These are phyloP conservation scores for Macrotrachela quadricornifera DNA, from an alignment of 1,140 invertebrate species.

Conservation along the genomic window DNA sequence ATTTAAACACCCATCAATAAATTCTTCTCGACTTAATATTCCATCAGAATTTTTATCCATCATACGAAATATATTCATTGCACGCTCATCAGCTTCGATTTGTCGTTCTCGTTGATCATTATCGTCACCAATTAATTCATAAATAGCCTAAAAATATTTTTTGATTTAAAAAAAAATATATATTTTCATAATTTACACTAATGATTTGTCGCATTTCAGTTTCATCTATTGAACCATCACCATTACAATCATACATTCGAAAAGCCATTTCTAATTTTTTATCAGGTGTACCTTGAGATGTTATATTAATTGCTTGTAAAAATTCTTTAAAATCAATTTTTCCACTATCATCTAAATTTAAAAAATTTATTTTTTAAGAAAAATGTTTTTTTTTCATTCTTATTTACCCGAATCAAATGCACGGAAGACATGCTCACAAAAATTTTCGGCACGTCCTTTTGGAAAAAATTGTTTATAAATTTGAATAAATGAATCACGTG, in stretches of 20 bases:
- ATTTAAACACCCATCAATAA: slow-evolving; percentile 9
- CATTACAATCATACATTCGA: neutral
- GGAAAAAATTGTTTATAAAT: slow-evolving; percentile 87
- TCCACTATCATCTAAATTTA: slow-evolving; percentile 34
- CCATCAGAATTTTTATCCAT: slow-evolving; percentile 8
- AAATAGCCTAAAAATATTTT: slow-evolving; percentile 9
- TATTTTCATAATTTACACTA: neutral
- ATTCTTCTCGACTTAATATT: slow-evolving; percentile 4
- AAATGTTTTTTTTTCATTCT: neutral
- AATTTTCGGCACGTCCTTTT: slow-evolving; percentile 86
- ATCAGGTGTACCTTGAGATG: neutral
- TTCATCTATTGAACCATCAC: neutral
- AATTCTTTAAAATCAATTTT: neutral
- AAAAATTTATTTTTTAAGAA: neutral
- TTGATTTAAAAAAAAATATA: neutral
- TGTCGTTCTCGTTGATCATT: neutral
- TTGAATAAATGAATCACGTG: slow-evolving; percentile 90
- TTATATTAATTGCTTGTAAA: neutral
- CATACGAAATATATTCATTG: slow-evolving; percentile 30
- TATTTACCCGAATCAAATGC: slow-evolving; percentile 77
- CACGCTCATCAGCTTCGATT: neutral
- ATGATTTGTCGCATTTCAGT: neutral
- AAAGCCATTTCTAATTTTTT: neutral
- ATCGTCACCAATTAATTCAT: slow-evolving; percentile 8
- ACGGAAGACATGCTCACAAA: slow-evolving; percentile 96